These are phyloP conservation scores for Drosophila bipectinata DNA, from an alignment of 1,140 invertebrate species.

Conservation along the genomic window DNA sequence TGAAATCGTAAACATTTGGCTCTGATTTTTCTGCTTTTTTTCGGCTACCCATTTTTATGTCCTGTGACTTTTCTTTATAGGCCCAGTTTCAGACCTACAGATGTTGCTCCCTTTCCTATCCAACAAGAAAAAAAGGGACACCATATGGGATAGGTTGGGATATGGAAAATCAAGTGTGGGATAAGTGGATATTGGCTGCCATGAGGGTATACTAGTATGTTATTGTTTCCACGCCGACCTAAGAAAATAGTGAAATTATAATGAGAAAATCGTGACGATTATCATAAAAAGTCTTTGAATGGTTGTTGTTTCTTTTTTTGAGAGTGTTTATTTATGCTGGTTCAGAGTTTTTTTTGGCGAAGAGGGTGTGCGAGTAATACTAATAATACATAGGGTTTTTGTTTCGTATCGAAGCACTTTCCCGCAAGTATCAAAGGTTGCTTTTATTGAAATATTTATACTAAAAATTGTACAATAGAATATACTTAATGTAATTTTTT, in stretches of 20 bases:
- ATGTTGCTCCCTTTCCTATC: slow-evolving; percentile 12
- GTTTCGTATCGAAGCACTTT: too few species aligned
- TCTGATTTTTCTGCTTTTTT: slow-evolving; percentile 43
- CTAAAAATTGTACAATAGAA: too few species aligned
- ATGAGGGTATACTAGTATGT: neutral
- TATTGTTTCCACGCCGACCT: neutral
- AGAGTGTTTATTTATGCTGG: neutral
- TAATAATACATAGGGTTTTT: too few species aligned
- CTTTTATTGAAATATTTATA: too few species aligned
- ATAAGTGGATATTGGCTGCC: slow-evolving; percentile 21
- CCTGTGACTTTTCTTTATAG: slow-evolving; percentile 43
- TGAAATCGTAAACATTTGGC: slow-evolving; percentile 71
- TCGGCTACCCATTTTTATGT: slow-evolving; percentile 23
- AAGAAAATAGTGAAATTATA: neutral
- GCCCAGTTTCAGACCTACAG: slow-evolving; percentile 11
- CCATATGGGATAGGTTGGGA: neutral
- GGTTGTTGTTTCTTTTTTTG: neutral
- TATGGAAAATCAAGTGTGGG: slow-evolving; percentile 18
- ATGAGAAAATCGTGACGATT: neutral
- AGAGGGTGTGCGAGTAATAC: too few species aligned
- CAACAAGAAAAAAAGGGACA: neutral
- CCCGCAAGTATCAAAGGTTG: too few species aligned
- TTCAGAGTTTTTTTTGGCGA: neutral
- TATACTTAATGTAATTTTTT: too few species aligned
- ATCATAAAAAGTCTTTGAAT: neutral